Conservation (phyloP, 1,140 invertebrate genomes). For the Rhyacophila brunnea region DNA sequence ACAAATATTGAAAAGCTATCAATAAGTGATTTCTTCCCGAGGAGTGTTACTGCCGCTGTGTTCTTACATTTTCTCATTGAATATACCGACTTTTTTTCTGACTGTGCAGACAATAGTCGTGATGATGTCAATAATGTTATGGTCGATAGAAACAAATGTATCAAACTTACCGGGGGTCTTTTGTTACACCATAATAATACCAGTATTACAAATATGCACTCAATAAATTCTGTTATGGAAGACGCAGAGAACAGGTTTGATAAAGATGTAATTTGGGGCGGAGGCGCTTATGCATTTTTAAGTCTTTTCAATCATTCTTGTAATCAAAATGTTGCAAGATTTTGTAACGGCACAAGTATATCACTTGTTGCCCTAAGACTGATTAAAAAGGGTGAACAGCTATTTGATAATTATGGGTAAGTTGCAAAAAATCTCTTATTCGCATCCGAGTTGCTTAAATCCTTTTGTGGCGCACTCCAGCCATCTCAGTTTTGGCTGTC, state of each 20-base stretch:
- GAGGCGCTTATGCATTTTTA: no score
- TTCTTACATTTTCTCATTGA: slow-evolving; percentile 67
- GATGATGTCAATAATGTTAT: slow-evolving; percentile 50
- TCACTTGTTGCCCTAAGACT: slow-evolving; percentile 61
- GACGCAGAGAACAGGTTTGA: slow-evolving; percentile 43
- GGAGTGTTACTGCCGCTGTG: slow-evolving; percentile 65
- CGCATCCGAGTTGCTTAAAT: no score
- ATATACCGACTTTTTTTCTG: slow-evolving; percentile 59
- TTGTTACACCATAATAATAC: slow-evolving; percentile 82
- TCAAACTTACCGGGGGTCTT: no score
- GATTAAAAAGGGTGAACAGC: slow-evolving; percentile 65
- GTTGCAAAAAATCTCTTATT: no score
- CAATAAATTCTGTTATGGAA: slow-evolving; percentile 58
- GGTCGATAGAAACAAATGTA: no score
- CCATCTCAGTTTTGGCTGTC: no score
- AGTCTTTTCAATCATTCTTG: slow-evolving; percentile 91
- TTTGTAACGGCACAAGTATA: slow-evolving; percentile 54
- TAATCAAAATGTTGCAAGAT: slow-evolving; percentile 76
- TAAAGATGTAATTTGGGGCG: slow-evolving; percentile 51
- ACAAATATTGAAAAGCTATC: slow-evolving; percentile 70
- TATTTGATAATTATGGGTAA: no score
- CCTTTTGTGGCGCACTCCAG: no score
- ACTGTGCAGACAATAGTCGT: slow-evolving; percentile 38
- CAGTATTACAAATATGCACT: slow-evolving; percentile 80
- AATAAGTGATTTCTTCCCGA: slow-evolving; percentile 72